Base-by-base conservation (phyloP, 2,888 invertebrate genomes). In the Deroplatys truncata region DNA sequence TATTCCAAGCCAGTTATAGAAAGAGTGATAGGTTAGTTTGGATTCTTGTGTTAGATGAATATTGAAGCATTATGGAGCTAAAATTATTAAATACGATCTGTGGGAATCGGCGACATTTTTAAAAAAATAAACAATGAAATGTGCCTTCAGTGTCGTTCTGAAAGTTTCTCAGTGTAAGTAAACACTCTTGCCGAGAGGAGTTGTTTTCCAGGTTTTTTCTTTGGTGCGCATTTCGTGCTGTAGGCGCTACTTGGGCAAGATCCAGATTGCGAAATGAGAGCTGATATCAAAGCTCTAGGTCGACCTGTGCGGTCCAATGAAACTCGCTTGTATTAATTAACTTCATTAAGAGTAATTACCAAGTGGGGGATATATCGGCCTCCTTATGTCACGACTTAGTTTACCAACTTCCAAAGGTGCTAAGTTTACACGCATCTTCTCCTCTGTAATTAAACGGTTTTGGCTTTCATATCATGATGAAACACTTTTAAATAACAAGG, bases 341-440 rank as follows among this genome's bases (percentile, higher is more conserved):
- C 29, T 86, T 82, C 86, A 86, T 86, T 86, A 86, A 31, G 56
- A 72, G 31, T 86, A 86, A 86, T 86, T 86, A 86, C 31, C 31
- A 86, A 29, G 56, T 72, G 15, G n/a, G 28, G 56, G 16, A 20
- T 20, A 72, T 72, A 72, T 72, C 56, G 56, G 20, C 56, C 56
- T 72, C 56, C 5, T 72, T 25, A 25, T 72, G 20, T 72, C 56
- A 72, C 56, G 56, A 72, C 56, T 72, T 72, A 25, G 56, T 72
- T 72, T 72, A 25, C 56, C 7, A 49, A 49, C 49, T 49, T 9
- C 49, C 49, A 72, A 72, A 72, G 56, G 56, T 72, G 56, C 56
- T 72, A 72, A 72, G 56, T 72, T 72, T 72, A 72, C 56, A 72
- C 16, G 56, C 20, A 72, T 72, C 20, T 72, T 72, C 56, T 72